Evolutionary conservation across 2,113 vertebrate genomes (phyloP).

Genomic region (Seriola rivoliana): DNA sequence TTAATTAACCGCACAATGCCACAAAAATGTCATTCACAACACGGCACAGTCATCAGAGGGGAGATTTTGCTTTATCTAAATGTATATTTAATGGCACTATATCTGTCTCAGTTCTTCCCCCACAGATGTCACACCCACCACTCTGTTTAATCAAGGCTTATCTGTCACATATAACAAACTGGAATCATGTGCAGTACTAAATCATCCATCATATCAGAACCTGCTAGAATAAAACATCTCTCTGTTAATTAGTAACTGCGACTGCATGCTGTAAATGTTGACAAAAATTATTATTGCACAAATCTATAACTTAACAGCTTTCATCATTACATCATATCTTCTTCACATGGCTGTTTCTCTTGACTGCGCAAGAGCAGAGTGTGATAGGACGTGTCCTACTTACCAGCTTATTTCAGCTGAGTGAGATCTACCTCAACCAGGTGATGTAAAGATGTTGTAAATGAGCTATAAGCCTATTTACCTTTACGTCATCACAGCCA

Average conservation of each 20-base stretch:
- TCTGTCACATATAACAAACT: constrained; percentile 7
- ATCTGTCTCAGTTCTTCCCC: not conserved
- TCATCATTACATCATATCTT: no score
- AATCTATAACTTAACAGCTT: no score
- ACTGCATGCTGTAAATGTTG: not conserved
- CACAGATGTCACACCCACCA: not conserved
- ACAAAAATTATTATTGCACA: not conserved
- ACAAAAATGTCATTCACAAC: not conserved
- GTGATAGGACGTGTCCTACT: no score
- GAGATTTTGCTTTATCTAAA: not conserved
- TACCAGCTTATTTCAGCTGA: no score
- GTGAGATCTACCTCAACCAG: no score
- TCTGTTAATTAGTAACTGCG: constrained; percentile 34
- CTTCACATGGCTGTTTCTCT: no score
- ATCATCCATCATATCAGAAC: not conserved
- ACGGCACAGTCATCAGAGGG: not conserved
- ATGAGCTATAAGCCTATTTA: no score
- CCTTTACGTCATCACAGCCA: no score
- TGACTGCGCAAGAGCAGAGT: no score
- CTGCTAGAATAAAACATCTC: not conserved
- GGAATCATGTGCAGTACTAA: constrained; percentile 24
- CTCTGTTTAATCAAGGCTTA: not conserved
- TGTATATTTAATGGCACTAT: not conserved
- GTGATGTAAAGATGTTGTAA: no score
- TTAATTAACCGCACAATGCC: not conserved